Conservation (phyloP, 2,888 invertebrate genomes). For the Homarus gammarus region DNA sequence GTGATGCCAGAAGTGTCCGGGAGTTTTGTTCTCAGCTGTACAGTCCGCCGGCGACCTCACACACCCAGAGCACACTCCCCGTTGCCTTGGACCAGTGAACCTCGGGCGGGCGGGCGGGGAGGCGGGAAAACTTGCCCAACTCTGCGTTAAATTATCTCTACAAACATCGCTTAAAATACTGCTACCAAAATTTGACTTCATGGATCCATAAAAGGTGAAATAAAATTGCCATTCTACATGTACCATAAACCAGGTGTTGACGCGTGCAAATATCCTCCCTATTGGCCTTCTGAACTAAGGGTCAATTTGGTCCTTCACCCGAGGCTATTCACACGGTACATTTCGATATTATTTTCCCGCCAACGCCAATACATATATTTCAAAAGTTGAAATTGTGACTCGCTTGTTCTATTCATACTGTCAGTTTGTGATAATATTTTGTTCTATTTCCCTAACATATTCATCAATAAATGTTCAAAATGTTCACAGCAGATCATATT, state of each 20-base stretch:
- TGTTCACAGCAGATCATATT: too few relatives aligned
- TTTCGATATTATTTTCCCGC: not conserved
- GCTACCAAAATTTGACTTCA: not conserved
- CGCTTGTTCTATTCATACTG: not conserved
- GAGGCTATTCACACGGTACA: conserved; percentile 1
- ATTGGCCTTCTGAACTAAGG: not conserved
- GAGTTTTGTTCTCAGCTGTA: too few relatives aligned
- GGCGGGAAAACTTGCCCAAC: too few relatives aligned
- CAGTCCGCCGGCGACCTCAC: too few relatives aligned
- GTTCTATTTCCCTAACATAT: not conserved
- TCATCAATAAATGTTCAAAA: not conserved
- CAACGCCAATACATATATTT: not conserved
- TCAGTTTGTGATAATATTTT: not conserved
- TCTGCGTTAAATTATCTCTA: not conserved
- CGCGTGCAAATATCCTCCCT: not conserved
- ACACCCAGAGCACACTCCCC: too few relatives aligned
- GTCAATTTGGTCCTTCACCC: not conserved
- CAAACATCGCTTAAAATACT: not conserved
- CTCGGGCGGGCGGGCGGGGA: too few relatives aligned
- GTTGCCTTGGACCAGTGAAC: too few relatives aligned
- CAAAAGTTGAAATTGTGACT: not conserved
- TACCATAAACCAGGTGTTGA: not conserved
- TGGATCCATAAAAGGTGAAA: not conserved
- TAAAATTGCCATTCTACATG: not conserved
- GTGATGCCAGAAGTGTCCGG: too few relatives aligned